These are phyloP conservation scores for Pterocles gutturalis DNA, from an alignment of 2,113 vertebrate genomes.

Conservation along the genomic window DNA sequence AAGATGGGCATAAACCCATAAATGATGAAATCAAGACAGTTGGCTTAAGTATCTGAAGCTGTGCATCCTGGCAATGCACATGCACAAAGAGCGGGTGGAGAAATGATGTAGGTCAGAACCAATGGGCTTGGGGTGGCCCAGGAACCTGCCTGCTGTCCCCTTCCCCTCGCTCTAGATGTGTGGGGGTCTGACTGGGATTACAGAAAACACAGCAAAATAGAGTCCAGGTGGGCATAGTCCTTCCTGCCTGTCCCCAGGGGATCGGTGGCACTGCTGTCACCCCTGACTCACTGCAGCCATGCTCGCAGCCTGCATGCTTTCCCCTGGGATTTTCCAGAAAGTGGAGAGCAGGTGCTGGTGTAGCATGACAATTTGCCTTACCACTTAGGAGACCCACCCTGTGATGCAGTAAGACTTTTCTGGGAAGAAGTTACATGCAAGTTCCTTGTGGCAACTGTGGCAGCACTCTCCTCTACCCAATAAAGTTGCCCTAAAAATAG, in stretches of 20 bases:
- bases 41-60: background rate
- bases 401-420: background rate
- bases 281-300: fast-evolving
- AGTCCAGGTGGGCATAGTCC: background rate
- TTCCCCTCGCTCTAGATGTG: background rate
- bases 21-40: too few relatives aligned
- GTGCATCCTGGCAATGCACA: background rate
- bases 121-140: background rate
- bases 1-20: background rate
- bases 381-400: background rate
- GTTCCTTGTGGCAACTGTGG: background rate
- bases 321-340: background rate
- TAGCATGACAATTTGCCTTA: background rate
- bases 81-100: background rate
- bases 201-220: background rate
- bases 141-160: background rate
- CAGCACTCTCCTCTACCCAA: background rate
- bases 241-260: background rate
- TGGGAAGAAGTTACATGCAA: background rate
- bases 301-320: fast-evolving
- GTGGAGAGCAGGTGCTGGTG: background rate
- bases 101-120: background rate
- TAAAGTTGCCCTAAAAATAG: background rate
- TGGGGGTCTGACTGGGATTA: background rate
- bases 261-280: background rate